Evolutionary conservation across 2,888 invertebrate genomes (phyloP).

Genomic region (Onthophagus sagittarius): DNA sequence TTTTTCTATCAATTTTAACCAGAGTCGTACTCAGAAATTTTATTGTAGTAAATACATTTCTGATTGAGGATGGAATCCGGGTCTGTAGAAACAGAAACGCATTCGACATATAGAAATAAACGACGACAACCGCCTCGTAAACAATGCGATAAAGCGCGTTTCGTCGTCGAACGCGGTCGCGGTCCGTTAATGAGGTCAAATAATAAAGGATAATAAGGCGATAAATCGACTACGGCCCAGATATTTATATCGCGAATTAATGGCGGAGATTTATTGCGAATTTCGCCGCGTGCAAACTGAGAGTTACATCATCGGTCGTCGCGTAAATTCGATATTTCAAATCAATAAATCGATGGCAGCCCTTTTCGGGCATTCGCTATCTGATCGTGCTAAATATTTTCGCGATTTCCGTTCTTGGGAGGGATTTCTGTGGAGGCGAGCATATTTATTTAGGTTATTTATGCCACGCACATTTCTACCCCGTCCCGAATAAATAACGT

Average conservation of each 20-base stretch:
- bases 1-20: conserved; percentile 2
- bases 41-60: background rate
- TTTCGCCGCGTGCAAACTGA: background rate
- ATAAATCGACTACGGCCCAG: conserved; percentile 29
- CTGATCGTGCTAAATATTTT: background rate
- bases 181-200: conserved; percentile 34
- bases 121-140: conserved; percentile 25
- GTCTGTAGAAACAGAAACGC: background rate
- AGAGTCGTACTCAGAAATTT: background rate
- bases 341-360: background rate
- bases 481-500: conserved; percentile 12
- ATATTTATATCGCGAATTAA: conserved; percentile 27
- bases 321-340: background rate
- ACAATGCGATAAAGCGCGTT: conserved; percentile 29
- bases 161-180: conserved; percentile 30
- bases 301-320: background rate
- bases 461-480: conserved; percentile 2
- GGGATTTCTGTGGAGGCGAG: background rate
- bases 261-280: conserved; percentile 24
- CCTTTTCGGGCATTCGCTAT: background rate
- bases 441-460: background rate
- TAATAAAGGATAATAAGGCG: conserved; percentile 35
- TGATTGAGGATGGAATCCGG: background rate
- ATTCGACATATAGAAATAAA: conserved; percentile 10
- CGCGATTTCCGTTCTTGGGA: background rate